Evolutionary conservation across 2,797 vertebrate genomes (phyloP), one percentile per base, ranked within the genome.

Genomic region (Sphenodon punctatus): DNA sequence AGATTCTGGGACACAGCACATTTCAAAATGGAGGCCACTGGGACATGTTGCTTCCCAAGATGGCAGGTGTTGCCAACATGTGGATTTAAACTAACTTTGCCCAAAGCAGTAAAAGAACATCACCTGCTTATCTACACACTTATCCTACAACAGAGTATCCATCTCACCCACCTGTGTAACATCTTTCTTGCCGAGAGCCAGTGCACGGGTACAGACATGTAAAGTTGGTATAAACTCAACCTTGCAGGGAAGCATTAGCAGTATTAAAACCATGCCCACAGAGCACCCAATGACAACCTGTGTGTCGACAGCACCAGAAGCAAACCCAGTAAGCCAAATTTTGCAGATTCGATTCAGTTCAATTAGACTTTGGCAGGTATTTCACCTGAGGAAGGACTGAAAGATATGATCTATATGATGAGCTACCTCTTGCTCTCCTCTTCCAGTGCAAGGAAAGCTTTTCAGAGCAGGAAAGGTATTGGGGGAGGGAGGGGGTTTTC

Each of bases 381-480:
- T 78, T 34, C 45, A 6, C 60, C 15, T 2, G 23, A 36, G 14
- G 0, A 32, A 84, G 32, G 27, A 0, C 0, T 13, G 45, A 22
- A 0, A 0, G 36, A 8, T 81, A 65, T 65, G 76, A 70, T 55
- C 49, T 72, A 0, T 0, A 43, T 4, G 55, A 70, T 23, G 68
- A 63, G 34, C 19, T 0, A 32, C 74, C 66, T 63, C 63, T 77
- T 1, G 1, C 0, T 0, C 53, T 63, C 45, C 43, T 75, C 39
- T 11, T 78, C 66, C 17, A 5, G 0, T 14, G 76, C 51, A 39
- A 15, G 61, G 45, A 82, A 58, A 49, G 61, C 63, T 0, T 5
- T 42, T 8, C 69, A 66, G 17, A 4, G 2, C 67, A 45, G 70
- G 56, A 65, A 13, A 32, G 74, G 79, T 71, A 56, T 22, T 60